Base-by-base conservation (phyloP, 2,888 invertebrate genomes). In the Caenorhabditis zanzibari region DNA sequence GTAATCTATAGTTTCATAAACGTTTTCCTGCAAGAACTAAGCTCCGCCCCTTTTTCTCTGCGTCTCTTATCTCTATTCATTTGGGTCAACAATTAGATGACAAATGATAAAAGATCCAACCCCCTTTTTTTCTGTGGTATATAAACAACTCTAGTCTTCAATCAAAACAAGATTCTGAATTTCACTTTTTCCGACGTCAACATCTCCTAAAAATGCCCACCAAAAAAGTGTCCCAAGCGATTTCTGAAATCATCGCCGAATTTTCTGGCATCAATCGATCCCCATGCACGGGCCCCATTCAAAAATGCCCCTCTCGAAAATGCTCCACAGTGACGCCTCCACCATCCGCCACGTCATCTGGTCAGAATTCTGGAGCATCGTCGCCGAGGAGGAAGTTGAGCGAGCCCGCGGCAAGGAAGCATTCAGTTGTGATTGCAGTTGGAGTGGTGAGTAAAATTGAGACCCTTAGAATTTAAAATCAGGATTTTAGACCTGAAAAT, bases 241-340 rank as follows among this genome's bases (percentile, higher is more conserved):
- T 81, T 26, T 74, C 81, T 12, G 81, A 81, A 32, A 75, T 81
- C 32, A 69, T 81, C 16, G 68, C 74, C 58, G 81, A 81, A 22
- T 81, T 81, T 44, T 71, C 71, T 9, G 81, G 81, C 3, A 63
- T 81, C 64, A 69, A 71, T 47, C 68, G 75, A 5, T 63, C 75
- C 12, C 81, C 81, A 0, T n/a, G 10, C 28, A 24, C 44, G 14
- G 61, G 10, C 2, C 44, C 44, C 9, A 14, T 54, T 24, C 24
- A 24, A 54, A 54, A 54, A 12, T 54, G 54, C 5, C 16, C 54
- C 5, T 24, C 63, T n/a, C 44, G 63, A 41, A 63, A 63, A 9
- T 44, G 44, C 28, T 63, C 63, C 10, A 44, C 44, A 44, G 59
- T 38, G 7, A 10, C n/a, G 32, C 9, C 32, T 10, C 16, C 56